A percentile compares a stretch with the other conserved stretches of the same genome.
Evolutionary conservation across 2,113 vertebrate species (phyloP).

Genomic region (Xiphophorus couchianus): DNA sequence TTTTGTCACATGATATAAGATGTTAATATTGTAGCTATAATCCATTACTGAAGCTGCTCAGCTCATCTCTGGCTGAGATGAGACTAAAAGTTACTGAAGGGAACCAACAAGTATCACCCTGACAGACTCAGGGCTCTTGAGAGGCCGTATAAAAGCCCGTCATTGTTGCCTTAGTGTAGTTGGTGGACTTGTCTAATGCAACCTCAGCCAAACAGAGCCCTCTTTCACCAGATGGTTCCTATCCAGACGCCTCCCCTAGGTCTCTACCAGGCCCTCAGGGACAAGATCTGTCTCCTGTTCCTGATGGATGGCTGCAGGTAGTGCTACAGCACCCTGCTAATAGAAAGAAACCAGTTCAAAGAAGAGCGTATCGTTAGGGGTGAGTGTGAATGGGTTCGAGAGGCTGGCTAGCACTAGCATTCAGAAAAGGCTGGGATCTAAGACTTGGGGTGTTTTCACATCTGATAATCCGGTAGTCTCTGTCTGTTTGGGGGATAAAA

Average conservation of each 20-base stretch:
- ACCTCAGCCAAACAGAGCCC: conserved; percentile 21
- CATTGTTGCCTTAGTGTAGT: conserved; percentile 55
- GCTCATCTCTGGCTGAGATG: not conserved
- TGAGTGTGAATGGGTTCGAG: conserved; percentile 24
- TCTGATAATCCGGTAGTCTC: too few relatives aligned
- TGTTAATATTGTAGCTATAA: not conserved
- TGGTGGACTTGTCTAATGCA: conserved; percentile 19
- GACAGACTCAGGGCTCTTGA: conserved; percentile 11
- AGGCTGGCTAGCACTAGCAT: conserved; percentile 13
- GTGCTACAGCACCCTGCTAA: conserved; percentile 36
- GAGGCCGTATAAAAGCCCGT: conserved; percentile 45
- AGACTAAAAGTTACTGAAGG: not conserved
- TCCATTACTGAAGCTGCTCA: not conserved
- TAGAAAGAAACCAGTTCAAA: conserved; percentile 41
- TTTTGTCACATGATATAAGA: too few relatives aligned
- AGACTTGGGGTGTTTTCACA: too few relatives aligned
- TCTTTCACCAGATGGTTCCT: conserved; percentile 65
- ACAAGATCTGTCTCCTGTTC: conserved; percentile 56
- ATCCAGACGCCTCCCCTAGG: conserved; percentile 57
- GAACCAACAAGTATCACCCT: not conserved
- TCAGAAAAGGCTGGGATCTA: too few relatives aligned
- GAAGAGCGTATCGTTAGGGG: conserved; percentile 32
- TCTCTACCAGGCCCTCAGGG: conserved; percentile 57
- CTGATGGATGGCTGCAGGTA: conserved; percentile 71
- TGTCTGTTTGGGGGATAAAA: too few relatives aligned